phyloP scores from a whole-genome alignment of 2,888 invertebrate species.

The Leucophora obtusa region DNA sequence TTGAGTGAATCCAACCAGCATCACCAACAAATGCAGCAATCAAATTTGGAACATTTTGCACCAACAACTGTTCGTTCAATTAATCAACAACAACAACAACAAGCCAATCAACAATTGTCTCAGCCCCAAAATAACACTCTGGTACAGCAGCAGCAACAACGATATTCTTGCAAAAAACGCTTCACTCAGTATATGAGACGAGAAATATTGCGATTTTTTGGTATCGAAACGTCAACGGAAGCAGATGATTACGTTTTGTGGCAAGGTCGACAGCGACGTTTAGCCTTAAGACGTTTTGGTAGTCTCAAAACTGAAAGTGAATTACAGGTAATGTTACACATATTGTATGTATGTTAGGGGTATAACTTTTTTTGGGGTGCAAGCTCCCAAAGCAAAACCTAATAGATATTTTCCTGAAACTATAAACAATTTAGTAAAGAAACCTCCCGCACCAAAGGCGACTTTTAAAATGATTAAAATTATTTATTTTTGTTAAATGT shows the following conservation, averaged over 20 bases:
- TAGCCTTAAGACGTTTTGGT: constrained; percentile 77
- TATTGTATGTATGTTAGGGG: too few species aligned
- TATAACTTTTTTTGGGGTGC: too few species aligned
- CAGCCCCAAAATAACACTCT: constrained; percentile 42
- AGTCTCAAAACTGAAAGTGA: constrained; percentile 50
- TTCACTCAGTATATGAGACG: constrained; percentile 75
- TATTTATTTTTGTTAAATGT: too few species aligned
- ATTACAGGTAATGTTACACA: constrained; percentile 42
- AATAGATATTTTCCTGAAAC: too few species aligned
- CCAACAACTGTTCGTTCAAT: constrained; percentile 16
- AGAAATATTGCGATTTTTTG: constrained; percentile 77
- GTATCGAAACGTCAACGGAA: constrained; percentile 75
- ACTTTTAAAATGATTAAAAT: too few species aligned
- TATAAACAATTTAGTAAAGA: too few species aligned
- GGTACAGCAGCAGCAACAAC: constrained; percentile 59
- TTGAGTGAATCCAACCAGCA: constrained; percentile 39
- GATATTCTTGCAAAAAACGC: constrained; percentile 74
- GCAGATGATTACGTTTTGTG: constrained; percentile 74
- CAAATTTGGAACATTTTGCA: constrained; percentile 41
- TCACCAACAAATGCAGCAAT: constrained; percentile 10
- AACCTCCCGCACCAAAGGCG: too few species aligned
- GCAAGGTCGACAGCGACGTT: constrained; percentile 76
- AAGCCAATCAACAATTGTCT: constrained; percentile 54
- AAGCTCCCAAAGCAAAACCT: too few species aligned
- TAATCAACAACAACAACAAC: constrained; percentile 60